These are phyloP conservation scores for Formica selysi DNA, from an alignment of 1,140 invertebrate species.

Conservation along the genomic window DNA sequence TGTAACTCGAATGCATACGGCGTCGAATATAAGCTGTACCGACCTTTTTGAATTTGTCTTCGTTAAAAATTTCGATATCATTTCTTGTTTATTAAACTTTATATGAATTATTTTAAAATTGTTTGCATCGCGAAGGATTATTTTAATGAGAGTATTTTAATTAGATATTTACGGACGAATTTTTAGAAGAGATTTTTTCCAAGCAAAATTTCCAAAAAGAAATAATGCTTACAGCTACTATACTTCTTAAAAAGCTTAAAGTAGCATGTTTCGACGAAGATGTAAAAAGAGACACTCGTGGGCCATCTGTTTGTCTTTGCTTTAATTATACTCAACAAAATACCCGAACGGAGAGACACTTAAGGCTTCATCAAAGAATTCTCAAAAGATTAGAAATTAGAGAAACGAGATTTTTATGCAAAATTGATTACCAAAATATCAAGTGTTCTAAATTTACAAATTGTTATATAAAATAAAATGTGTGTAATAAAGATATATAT, in stretches of 20 bases:
- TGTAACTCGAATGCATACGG: constrained; percentile 69
- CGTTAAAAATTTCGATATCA: too few relatives aligned
- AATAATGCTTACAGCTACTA: not conserved
- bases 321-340: constrained; percentile 71
- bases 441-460: not conserved
- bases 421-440: not conserved
- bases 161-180: not conserved
- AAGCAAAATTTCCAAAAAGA: not conserved
- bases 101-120: not conserved
- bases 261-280: constrained; percentile 31
- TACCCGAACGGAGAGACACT: constrained; percentile 36
- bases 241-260: constrained; percentile 59
- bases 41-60: constrained; percentile 38
- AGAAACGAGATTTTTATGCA: not conserved
- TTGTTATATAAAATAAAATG: not conserved
- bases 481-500: not conserved
- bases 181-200: not conserved
- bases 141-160: not conserved
- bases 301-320: constrained; percentile 71
- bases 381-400: not conserved
- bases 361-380: not conserved
- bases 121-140: not conserved
- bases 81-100: constrained; percentile 15
- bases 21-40: constrained; percentile 33
- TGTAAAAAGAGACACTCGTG: constrained; percentile 27